Evolutionary conservation across 1,140 invertebrate species (phyloP).

Genomic region (Zaprionus davidi): DNA sequence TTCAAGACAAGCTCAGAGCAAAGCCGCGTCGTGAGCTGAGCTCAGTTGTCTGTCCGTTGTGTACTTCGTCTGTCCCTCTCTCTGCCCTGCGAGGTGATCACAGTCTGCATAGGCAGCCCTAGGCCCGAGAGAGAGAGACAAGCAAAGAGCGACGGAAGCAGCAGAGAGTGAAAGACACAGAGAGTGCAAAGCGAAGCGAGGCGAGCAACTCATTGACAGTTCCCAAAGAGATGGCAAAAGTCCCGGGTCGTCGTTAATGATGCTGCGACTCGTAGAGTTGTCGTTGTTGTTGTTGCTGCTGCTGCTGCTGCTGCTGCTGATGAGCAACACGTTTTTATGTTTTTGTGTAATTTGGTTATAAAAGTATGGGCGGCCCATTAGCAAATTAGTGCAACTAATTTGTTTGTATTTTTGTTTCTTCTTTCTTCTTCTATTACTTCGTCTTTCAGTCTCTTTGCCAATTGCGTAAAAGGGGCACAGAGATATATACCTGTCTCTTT

Average conservation of each 20-base stretch:
- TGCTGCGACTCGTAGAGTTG: slow-evolving; percentile 38
- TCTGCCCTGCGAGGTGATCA: slow-evolving; percentile 17
- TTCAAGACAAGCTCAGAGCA: slow-evolving; percentile 65
- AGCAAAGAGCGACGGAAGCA: slow-evolving; percentile 7
- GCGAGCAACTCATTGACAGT: slow-evolving; percentile 22
- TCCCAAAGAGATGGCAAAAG: slow-evolving; percentile 15
- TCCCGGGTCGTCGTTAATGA: slow-evolving; percentile 43
- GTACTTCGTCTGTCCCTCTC: neutral
- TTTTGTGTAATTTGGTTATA: slow-evolving; percentile 64
- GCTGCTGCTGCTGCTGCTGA: slow-evolving; percentile 17
- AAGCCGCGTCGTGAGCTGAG: slow-evolving; percentile 31
- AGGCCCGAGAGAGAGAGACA: neutral
- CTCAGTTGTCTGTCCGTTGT: slow-evolving; percentile 18
- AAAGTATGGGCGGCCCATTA: slow-evolving; percentile 60
- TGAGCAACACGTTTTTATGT: slow-evolving; percentile 55
- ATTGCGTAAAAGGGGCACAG: slow-evolving; percentile 17
- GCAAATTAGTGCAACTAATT: slow-evolving; percentile 75
- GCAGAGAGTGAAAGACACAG: slow-evolving; percentile 4
- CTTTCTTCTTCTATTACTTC: slow-evolving; percentile 10
- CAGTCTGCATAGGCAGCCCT: slow-evolving; percentile 46
- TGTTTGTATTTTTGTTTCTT: slow-evolving; percentile 47
- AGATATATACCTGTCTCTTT: neutral
- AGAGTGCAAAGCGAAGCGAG: slow-evolving; percentile 10
- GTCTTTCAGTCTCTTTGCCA: slow-evolving; percentile 10
- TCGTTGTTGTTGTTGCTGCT: slow-evolving; percentile 14